A percentile compares a stretch with the other conserved stretches of the same genome.
phyloP scores from a whole-genome alignment of 92 coral and sea anemone genomes.

The Diadumene lineata region DNA sequence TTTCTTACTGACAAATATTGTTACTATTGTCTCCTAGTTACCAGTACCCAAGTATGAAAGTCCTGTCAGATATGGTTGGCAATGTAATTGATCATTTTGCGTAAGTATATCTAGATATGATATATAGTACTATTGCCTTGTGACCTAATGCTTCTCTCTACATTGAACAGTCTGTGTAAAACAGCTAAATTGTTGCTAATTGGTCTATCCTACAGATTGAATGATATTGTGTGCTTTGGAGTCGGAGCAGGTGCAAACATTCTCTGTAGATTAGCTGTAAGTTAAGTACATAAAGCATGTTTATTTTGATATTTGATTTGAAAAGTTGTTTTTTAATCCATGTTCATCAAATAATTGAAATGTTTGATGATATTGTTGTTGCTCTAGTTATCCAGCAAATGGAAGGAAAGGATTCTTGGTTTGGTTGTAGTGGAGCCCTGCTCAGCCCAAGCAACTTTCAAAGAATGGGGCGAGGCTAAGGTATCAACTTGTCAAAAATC shows the following conservation, averaged over 20 bases:
- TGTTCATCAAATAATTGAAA: no score
- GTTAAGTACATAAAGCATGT: no score
- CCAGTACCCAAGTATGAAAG: constrained; percentile 87
- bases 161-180: no score
- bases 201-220: constrained; percentile 43
- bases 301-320: no score
- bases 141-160: no score
- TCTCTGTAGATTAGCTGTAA: constrained; percentile 88
- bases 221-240: constrained; percentile 86
- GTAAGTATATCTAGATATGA: constrained; percentile 55
- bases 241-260: constrained; percentile 98
- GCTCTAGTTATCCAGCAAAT: constrained; percentile 71
- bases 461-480: constrained; percentile 95
- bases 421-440: constrained; percentile 89
- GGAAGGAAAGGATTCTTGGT: constrained; percentile 89
- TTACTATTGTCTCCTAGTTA: constrained; percentile 43
- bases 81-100: constrained; percentile 95
- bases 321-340: no score
- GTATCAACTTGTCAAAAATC: constrained; percentile 45
- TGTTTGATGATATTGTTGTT: no score
- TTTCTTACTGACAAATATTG: no score
- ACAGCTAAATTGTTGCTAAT: no score
- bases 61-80: constrained; percentile 90
- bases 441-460: constrained; percentile 77
- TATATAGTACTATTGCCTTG: background rate